These are phyloP conservation scores for Erebia epiphron DNA, from an alignment of 2,888 invertebrate genomes.

Conservation along the genomic window DNA sequence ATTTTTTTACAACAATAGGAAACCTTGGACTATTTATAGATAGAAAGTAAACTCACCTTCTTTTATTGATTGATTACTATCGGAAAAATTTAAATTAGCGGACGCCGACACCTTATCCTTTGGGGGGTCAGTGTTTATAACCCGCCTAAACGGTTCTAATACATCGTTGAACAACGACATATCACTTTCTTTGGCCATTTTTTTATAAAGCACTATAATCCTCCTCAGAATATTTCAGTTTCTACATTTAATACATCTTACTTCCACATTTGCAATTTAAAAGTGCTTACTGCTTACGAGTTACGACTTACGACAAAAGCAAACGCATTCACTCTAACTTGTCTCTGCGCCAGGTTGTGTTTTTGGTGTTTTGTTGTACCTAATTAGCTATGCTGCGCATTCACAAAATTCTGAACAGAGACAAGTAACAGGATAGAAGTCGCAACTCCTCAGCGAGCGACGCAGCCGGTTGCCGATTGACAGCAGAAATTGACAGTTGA, in stretches of 20 bases:
- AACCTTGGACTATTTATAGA: not conserved
- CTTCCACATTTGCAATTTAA: too few relatives aligned
- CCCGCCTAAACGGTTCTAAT: constrained; percentile 74
- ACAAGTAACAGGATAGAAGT: too few relatives aligned
- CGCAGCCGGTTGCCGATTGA: too few relatives aligned
- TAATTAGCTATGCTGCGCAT: too few relatives aligned
- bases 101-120: constrained; percentile 74
- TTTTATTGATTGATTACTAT: constrained; percentile 71
- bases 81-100: constrained; percentile 74
- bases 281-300: too few relatives aligned
- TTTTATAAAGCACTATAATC: constrained; percentile 27
- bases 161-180: constrained; percentile 76
- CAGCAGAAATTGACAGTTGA: too few relatives aligned
- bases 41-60: constrained; percentile 57
- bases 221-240: constrained; percentile 16
- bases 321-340: too few relatives aligned
- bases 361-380: too few relatives aligned
- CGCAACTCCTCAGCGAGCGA: too few relatives aligned
- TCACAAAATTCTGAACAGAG: too few relatives aligned
- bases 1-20: not conserved
- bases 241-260: constrained; percentile 26
- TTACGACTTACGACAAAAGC: too few relatives aligned
- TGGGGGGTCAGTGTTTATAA: constrained; percentile 74
- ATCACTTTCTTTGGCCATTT: constrained; percentile 74
- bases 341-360: too few relatives aligned